Base-by-base conservation (phyloP, 2,113 vertebrate species). In the Nansenia antarctica region DNA sequence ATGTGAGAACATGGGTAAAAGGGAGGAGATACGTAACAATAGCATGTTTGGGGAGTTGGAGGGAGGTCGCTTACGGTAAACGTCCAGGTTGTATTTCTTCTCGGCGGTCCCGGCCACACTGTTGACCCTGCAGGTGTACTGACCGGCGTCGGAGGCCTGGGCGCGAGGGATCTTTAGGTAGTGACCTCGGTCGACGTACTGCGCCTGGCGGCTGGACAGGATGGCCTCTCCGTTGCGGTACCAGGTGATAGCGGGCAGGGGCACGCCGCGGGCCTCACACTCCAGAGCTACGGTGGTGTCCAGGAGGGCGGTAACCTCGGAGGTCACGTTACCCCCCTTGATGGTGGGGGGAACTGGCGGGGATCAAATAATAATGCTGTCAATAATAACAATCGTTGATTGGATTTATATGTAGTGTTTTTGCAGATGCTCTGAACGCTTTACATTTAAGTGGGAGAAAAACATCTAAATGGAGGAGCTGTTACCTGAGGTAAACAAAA, bases 331-430 rank as follows among this genome's bases (percentile, higher is more conserved):
- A 11, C 94, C 94, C 76, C 96, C 95, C 84, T 95, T 98, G 74
- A 99, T 96, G 57, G 90, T 94, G 1, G 98, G 97, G 30, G 96
- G 95, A 9, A 97, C 98, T 99, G 85, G 42, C 61, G 65, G 82
- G 7, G 76, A n/a, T n/a, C n/a, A n/a, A n/a, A n/a, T n/a, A n/a
- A n/a, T n/a, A n/a, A n/a, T n/a, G n/a, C n/a, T n/a, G n/a, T n/a
- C n/a, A n/a, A n/a, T n/a, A n/a, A n/a, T n/a, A n/a, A n/a, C n/a
- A n/a, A n/a, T n/a, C n/a, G n/a, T n/a, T n/a, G n/a, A n/a, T n/a
- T n/a, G n/a, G n/a, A n/a, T n/a, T n/a, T n/a, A n/a, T n/a, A n/a
- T n/a, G n/a, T n/a, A n/a, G n/a, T n/a, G n/a, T n/a, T n/a, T n/a
- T n/a, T n/a, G n/a, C n/a, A n/a, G n/a, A n/a, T n/a, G n/a, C n/a